A percentile compares a stretch with the other conserved stretches of the same genome.
Evolutionary conservation across 1,140 invertebrate species (phyloP).

Genomic region (Nasonia longicornis): DNA sequence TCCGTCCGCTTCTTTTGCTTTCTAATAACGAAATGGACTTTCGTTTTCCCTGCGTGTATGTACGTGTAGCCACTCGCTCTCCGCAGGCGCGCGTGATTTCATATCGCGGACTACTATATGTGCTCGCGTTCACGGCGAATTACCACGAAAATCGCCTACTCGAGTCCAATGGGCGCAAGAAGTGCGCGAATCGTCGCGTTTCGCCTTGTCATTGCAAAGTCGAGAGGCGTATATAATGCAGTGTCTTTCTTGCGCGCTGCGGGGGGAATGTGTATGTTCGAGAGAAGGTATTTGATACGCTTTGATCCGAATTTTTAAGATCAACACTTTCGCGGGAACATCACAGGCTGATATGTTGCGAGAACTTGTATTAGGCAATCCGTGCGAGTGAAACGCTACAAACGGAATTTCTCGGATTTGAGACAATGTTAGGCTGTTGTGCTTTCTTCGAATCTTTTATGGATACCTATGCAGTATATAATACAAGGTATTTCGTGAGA

Average conservation of each 20-base stretch:
- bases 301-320: neutral
- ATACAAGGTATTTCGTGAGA: too few relatives aligned
- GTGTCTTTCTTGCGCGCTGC: too few relatives aligned
- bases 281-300: too few relatives aligned
- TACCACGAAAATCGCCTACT: conserved; percentile 2
- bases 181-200: neutral
- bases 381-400: too few relatives aligned
- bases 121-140: conserved; percentile 1
- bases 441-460: too few relatives aligned
- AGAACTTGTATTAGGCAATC: too few relatives aligned
- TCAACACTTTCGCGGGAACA: too few relatives aligned
- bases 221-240: neutral
- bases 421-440: too few relatives aligned
- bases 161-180: too few relatives aligned
- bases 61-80: neutral
- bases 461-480: too few relatives aligned
- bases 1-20: neutral
- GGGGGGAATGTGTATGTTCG: neutral
- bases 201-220: neutral
- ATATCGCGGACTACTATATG: neutral
- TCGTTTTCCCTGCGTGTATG: conserved; percentile 17
- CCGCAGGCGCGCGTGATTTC: conserved; percentile 1
- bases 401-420: too few relatives aligned
- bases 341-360: too few relatives aligned
- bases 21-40: conserved; percentile 30